phyloP scores from a whole-genome alignment of 2,113 vertebrate genomes.

The Crotalus tigris region DNA sequence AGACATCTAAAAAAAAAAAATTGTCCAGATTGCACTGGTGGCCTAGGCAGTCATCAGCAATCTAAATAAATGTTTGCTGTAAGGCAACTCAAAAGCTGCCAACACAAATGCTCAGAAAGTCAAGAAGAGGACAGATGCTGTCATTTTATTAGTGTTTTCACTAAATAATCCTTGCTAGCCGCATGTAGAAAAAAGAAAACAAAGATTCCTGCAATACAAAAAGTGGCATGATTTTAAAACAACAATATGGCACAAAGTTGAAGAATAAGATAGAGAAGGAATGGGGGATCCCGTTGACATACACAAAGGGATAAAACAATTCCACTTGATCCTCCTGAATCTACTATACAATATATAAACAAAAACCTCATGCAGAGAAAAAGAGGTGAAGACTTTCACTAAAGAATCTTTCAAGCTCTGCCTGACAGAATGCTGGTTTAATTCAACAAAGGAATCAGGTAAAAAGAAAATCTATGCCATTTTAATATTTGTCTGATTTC shows the following conservation, averaged over 20 bases:
- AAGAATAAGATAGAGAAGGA: background rate
- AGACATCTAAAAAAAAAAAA: background rate
- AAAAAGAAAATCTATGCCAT: background rate
- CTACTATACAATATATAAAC: background rate
- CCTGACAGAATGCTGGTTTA: background rate
- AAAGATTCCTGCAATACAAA: conserved; percentile 6
- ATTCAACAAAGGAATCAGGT: background rate
- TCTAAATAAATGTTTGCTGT: conserved; percentile 35
- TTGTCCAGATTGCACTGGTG: conserved; percentile 28
- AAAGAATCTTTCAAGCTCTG: background rate
- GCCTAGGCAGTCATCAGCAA: conserved; percentile 31
- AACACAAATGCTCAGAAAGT: conserved; percentile 38
- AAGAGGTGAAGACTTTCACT: background rate
- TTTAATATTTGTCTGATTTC: background rate
- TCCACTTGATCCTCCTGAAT: background rate
- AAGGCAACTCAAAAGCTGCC: conserved; percentile 12
- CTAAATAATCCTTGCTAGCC: conserved; percentile 35
- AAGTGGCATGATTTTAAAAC: background rate
- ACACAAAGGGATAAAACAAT: background rate
- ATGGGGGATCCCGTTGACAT: background rate
- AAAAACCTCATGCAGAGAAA: too few species aligned
- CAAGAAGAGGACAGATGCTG: conserved; percentile 46
- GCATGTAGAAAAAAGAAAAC: conserved; percentile 50
- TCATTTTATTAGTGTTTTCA: conserved; percentile 42
- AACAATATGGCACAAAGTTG: background rate